These are phyloP conservation scores for Pentamera pediparva DNA, from an alignment of 53 echinoderm and acorn worm genomes.

Conservation along the genomic window DNA sequence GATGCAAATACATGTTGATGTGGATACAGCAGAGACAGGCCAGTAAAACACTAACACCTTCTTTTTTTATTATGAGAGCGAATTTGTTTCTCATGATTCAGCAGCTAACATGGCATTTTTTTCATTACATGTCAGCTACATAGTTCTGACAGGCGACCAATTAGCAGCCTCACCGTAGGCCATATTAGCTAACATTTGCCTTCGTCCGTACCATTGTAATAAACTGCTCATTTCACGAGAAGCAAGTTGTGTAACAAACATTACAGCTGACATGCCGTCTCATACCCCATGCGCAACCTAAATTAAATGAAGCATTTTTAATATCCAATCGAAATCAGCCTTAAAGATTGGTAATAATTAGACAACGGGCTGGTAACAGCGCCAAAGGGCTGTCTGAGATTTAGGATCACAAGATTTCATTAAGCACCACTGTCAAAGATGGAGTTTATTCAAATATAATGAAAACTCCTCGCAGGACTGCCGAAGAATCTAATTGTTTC, in stretches of 20 bases:
- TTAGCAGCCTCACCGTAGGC: not conserved
- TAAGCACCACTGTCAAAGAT: slow-evolving; percentile 3
- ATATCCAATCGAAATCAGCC: slow-evolving; percentile 32
- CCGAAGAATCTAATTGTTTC: not conserved
- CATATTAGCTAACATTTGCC: not conserved
- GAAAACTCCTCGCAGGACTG: not conserved
- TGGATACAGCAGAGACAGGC: no score
- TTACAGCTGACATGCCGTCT: slow-evolving; percentile 26
- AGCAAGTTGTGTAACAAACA: slow-evolving; percentile 16
- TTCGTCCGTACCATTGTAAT: not conserved
- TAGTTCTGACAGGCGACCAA: not conserved
- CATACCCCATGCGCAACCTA: slow-evolving; percentile 14
- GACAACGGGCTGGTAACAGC: slow-evolving; percentile 8
- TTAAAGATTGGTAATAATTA: slow-evolving; percentile 27
- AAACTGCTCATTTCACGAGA: not conserved
- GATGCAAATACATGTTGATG: no score
- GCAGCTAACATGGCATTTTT: no score
- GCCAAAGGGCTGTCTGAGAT: slow-evolving; percentile 25
- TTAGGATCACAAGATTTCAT: slow-evolving; percentile 20
- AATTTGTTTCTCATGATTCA: no score
- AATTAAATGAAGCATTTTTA: slow-evolving; percentile 41
- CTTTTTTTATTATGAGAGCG: no score
- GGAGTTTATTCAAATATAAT: not conserved
- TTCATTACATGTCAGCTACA: not conserved
- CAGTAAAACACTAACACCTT: no score